These are phyloP conservation scores for Drosophila greeni DNA, from an alignment of 2,888 invertebrate species.

Conservation along the genomic window DNA sequence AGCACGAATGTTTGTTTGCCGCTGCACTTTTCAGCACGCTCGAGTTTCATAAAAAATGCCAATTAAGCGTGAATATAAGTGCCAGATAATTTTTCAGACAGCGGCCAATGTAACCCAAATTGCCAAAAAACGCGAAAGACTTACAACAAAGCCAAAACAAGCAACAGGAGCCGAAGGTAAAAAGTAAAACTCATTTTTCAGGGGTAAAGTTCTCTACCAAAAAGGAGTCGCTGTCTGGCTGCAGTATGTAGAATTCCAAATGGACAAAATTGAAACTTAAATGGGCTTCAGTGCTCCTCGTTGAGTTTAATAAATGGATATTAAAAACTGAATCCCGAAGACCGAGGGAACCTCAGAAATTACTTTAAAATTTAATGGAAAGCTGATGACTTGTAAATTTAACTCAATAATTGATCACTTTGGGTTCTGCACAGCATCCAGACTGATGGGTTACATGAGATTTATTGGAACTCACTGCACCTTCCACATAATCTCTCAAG, in stretches of 20 bases:
- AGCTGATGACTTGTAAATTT: not conserved
- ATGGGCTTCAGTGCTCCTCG: no score
- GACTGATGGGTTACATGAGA: not conserved
- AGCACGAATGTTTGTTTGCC: slow-evolving; percentile 63
- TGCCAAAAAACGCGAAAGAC: slow-evolving; percentile 61
- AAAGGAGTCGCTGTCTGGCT: slow-evolving; percentile 8
- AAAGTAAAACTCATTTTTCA: slow-evolving; percentile 47
- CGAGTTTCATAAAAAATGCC: slow-evolving; percentile 76
- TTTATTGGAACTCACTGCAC: slow-evolving; percentile 5
- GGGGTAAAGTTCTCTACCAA: slow-evolving; percentile 51
- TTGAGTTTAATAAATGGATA: not conserved
- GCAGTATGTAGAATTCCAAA: not conserved
- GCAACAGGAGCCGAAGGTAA: slow-evolving; percentile 30
- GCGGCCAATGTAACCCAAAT: slow-evolving; percentile 75
- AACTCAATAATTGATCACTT: not conserved
- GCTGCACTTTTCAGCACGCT: slow-evolving; percentile 62
- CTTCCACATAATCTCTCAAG: slow-evolving; percentile 31
- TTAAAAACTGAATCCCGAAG: not conserved
- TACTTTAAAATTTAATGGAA: not conserved
- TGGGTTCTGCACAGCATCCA: not conserved
- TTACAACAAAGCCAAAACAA: slow-evolving; percentile 54
- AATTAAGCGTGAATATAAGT: slow-evolving; percentile 78
- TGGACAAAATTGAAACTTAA: not conserved
- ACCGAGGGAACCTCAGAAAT: not conserved
- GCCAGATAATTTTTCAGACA: slow-evolving; percentile 76